Base-by-base conservation (phyloP, 2,888 invertebrate species). In the Phorcus lineatus region DNA sequence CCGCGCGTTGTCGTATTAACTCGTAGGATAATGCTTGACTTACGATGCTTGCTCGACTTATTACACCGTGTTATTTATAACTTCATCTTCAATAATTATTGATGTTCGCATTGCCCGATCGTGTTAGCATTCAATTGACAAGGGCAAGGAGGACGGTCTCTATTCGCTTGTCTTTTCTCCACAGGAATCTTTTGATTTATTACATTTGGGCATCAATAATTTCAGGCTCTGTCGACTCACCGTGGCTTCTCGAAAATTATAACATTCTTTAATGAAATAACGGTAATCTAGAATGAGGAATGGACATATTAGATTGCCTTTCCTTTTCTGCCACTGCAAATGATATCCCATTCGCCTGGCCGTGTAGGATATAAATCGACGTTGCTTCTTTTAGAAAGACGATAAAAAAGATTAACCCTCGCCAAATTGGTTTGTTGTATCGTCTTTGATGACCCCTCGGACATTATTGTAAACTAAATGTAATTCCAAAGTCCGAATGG, bases 21-120 rank as follows among this genome's bases (percentile, higher is more conserved):
- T 62, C 62, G 24, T 13, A 24, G 62, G 62, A 62, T 62, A 62
- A 62, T 62, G 62, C 62, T 28, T 28, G 62, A 62, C 62, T 62
- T 62, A 62, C 62, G 62, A 62, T 62, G 24, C 62, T 28, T 62
- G 62, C 28, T 22, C 62, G 62, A 62, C 62, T 62, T 62, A 62
- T 62, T 62, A 62, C 62, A 62, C 62, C 22, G 62, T 62, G 62
- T 62, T 62, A 62, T 62, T 62, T 62, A 62, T 62, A 62, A 62
- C 62, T 62, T 62, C 62, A 62, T 62, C 62, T 62, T 62, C 28
- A 62, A 62, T 62, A 62, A 62, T 62, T 62, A 62, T 62, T 62
- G 62, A 62, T 62, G 62, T 62, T 28, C 62, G 24, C 62, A 24
- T 11, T 28, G 62, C 28, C 24, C 28, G 62, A 28, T 62, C 62